These are phyloP conservation scores for Fundulus diaphanus DNA, from an alignment of 2,797 vertebrate genomes.

Conservation along the genomic window DNA sequence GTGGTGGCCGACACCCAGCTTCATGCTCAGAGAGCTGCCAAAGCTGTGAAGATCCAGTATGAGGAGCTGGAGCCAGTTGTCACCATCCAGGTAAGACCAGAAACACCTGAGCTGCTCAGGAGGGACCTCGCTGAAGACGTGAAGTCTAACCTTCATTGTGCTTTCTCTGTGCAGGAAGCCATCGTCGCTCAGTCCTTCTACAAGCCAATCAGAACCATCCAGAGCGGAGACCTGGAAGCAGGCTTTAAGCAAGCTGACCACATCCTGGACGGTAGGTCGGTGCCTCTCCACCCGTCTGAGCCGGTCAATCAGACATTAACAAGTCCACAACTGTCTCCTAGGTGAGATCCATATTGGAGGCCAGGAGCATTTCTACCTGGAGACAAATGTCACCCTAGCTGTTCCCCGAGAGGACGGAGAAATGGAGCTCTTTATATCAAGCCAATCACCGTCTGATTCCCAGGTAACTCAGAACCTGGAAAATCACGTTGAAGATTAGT, in stretches of 20 bases:
- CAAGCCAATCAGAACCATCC: conserved; percentile 82
- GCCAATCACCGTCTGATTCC: conserved; percentile 82
- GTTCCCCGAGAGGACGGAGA: conserved; percentile 90
- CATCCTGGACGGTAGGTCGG: conserved; percentile 85
- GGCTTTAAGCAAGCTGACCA: conserved; percentile 92
- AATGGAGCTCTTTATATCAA: conserved; percentile 93
- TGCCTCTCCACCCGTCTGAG: background rate
- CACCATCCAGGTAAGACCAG: conserved; percentile 89
- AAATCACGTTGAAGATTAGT: background rate
- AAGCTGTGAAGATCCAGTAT: conserved; percentile 86
- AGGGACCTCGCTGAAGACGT: background rate
- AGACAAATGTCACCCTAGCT: conserved; percentile 90
- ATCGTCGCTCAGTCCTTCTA: conserved; percentile 89
- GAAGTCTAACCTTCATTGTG: conserved; percentile 8
- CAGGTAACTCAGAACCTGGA: conserved; percentile 46
- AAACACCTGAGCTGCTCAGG: conserved; percentile 1
- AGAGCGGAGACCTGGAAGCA: conserved; percentile 86
- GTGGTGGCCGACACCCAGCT: conserved; percentile 91
- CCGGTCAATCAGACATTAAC: conserved; percentile 2
- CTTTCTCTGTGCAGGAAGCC: conserved; percentile 85
- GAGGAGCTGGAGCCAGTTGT: conserved; percentile 87
- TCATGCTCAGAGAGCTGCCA: conserved; percentile 90
- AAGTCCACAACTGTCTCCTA: conserved; percentile 46
- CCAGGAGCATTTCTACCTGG: conserved; percentile 97
- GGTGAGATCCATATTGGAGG: conserved; percentile 93